Percentiles rank a stretch among this genome's conserved stretches.
Evolutionary conservation across 2,113 vertebrate species (phyloP).

Genomic region (Tetrax tetrax): DNA sequence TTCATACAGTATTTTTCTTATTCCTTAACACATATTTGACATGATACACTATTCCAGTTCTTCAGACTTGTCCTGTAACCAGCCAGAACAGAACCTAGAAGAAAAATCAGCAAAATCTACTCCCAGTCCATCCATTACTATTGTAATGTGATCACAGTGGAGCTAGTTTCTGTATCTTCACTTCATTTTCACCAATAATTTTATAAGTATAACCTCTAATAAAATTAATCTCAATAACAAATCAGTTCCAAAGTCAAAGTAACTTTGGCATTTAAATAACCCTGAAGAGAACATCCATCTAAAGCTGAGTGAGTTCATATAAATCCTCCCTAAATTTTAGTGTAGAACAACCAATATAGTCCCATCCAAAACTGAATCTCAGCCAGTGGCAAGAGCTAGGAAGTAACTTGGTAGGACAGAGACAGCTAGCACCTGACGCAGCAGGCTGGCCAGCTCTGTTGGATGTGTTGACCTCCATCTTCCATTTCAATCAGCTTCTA

Average conservation of each 20-base stretch:
- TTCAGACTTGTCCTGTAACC: neutral
- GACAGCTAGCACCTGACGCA: neutral
- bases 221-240: neutral
- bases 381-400: neutral
- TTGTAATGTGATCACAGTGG: neutral
- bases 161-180: neutral
- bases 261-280: neutral
- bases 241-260: neutral
- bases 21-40: neutral
- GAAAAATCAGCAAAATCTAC: neutral
- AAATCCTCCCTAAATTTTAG: neutral
- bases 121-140: neutral
- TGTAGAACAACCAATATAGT: rapidly evolving
- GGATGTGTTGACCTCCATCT: neutral
- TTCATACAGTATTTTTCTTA: neutral
- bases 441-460: neutral
- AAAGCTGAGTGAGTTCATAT: neutral
- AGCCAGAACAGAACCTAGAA: neutral
- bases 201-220: neutral
- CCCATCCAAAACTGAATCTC: neutral
- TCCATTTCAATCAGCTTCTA: neutral
- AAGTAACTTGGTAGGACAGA: neutral
- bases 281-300: neutral
- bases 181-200: neutral
- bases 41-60: neutral